phyloP scores from a whole-genome alignment of 2,888 invertebrate species.

The Lydus trimaculatus region DNA sequence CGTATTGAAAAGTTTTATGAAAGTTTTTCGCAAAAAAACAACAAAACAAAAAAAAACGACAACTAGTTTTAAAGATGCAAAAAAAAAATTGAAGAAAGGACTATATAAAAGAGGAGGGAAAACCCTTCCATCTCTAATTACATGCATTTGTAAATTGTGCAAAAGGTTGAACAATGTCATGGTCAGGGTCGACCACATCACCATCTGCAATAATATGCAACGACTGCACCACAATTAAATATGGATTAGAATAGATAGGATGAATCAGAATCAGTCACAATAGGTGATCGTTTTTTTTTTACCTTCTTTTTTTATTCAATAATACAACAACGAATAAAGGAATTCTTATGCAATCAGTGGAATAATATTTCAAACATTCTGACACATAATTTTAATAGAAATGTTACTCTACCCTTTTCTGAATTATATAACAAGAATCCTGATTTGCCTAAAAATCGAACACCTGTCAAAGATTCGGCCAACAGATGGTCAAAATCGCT shows the following conservation, averaged over 20 bases:
- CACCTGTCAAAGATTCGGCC: neutral
- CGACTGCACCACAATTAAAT: constrained; percentile 51
- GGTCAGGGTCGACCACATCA: constrained; percentile 61
- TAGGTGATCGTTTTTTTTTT: neutral
- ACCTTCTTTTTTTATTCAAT: no score
- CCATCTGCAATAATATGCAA: constrained; percentile 60
- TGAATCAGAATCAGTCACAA: neutral
- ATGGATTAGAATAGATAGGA: constrained; percentile 23
- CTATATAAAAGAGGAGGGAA: constrained; percentile 12
- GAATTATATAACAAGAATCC: neutral
- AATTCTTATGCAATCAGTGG: neutral
- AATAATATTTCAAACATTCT: no score
- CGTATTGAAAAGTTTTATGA: constrained; percentile 15
- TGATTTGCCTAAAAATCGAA: neutral
- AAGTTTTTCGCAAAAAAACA: constrained; percentile 15
- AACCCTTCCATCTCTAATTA: constrained; percentile 16
- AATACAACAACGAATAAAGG: neutral
- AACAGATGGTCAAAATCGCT: neutral
- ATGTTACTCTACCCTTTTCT: no score
- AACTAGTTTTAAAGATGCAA: no score
- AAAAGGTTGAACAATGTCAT: constrained; percentile 61
- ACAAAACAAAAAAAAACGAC: neutral
- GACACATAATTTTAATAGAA: neutral
- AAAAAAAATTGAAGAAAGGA: neutral
- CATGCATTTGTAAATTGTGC: constrained; percentile 21